phyloP scores from a whole-genome alignment of 2,113 vertebrate species.

The Ochotona princeps region DNA sequence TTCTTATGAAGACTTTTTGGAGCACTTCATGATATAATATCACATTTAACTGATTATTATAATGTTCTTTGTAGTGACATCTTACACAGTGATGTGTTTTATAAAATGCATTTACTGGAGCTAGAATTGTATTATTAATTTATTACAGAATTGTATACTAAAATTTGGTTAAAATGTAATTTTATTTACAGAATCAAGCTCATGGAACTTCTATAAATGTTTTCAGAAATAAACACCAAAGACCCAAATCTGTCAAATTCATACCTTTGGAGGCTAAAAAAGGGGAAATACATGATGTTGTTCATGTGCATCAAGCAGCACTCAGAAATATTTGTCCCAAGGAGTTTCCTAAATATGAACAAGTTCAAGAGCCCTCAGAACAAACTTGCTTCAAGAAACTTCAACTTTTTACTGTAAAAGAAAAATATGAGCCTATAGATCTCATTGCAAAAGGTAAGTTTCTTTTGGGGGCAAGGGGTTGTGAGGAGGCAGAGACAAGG shows the following conservation, averaged over 20 bases:
- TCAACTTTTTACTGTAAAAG: not conserved
- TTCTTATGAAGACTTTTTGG: not conserved
- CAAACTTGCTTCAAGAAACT: not conserved
- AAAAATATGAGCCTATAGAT: constrained; percentile 10
- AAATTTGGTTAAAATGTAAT: constrained; percentile 37
- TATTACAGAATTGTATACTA: not conserved
- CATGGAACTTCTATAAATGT: constrained; percentile 69
- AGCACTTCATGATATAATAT: not conserved
- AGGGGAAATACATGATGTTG: not conserved
- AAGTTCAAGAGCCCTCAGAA: not conserved
- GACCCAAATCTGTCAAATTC: constrained; percentile 44
- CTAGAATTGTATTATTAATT: constrained; percentile 8
- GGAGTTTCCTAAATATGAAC: not conserved
- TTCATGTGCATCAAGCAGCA: not conserved
- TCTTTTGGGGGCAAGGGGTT: not conserved
- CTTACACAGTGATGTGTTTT: not conserved
- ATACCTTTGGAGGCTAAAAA: constrained; percentile 59
- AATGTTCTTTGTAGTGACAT: not conserved
- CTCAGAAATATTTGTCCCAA: constrained; percentile 35
- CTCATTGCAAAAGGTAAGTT: constrained; percentile 57
- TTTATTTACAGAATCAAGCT: constrained; percentile 65
- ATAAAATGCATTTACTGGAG: not conserved
- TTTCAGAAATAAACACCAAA: constrained; percentile 75
- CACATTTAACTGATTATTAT: not conserved
- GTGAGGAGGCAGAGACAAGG: not conserved